Evolutionary conservation across 2,797 vertebrate genomes (phyloP).

Genomic region (Hephaestus fuliginosus): DNA sequence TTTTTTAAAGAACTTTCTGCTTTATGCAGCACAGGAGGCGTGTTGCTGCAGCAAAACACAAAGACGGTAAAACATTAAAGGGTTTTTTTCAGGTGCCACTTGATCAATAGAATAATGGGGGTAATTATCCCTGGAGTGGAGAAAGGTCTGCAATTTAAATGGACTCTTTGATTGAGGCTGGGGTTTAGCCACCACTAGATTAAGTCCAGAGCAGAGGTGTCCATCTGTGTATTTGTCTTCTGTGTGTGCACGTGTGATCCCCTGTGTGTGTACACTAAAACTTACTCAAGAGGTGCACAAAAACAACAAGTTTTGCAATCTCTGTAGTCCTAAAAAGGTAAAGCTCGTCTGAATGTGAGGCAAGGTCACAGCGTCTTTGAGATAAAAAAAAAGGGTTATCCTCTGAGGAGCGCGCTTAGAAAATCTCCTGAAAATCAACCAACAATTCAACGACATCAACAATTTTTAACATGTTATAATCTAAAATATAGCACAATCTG

Average conservation of each 20-base stretch:
- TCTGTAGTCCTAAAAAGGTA: not conserved
- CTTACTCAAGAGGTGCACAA: not conserved
- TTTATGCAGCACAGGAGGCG: constrained; percentile 42
- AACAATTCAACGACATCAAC: too few relatives aligned
- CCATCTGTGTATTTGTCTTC: constrained; percentile 20
- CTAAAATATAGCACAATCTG: not conserved
- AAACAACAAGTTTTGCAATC: not conserved
- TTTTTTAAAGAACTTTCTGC: constrained; percentile 43
- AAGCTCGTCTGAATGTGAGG: not conserved
- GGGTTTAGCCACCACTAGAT: constrained; percentile 53
- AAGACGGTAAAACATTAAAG: constrained; percentile 84
- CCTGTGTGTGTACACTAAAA: constrained; percentile 8
- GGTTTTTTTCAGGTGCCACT: constrained; percentile 79
- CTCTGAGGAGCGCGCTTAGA: not conserved
- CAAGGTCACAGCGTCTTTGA: not conserved
- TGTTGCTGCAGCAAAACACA: constrained; percentile 71
- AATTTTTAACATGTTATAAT: not conserved
- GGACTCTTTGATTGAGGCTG: constrained; percentile 77
- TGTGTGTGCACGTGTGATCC: not conserved
- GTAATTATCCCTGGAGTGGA: constrained; percentile 83
- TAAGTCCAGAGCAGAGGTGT: constrained; percentile 21
- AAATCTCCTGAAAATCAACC: not conserved
- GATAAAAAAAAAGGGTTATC: not conserved
- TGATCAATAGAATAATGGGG: constrained; percentile 85
- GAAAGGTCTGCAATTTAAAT: constrained; percentile 81